These are phyloP conservation scores for Hyposmocoma kahamanoa DNA, from an alignment of 1,140 invertebrate species.

Conservation along the genomic window DNA sequence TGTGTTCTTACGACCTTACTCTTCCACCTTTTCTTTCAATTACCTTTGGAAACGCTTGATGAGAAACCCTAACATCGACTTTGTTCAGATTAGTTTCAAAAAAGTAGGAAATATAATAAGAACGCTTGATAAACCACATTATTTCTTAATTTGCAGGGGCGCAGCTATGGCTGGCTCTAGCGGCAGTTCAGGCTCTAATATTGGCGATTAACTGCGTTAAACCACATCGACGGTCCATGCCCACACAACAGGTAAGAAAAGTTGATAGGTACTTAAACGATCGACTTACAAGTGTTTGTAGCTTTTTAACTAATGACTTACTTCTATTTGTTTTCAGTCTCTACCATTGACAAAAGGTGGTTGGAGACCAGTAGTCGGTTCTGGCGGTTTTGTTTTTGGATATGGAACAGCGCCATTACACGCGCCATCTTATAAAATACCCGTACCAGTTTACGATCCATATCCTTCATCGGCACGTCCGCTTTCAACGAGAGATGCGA, in stretches of 20 bases:
- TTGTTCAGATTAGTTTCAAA: too few relatives aligned
- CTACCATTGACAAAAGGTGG: conserved; percentile 60
- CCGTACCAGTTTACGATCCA: conserved; percentile 31
- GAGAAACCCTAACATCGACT: too few relatives aligned
- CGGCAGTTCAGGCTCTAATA: conserved; percentile 31
- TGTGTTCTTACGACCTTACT: too few relatives aligned
- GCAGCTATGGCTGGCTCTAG: conserved; percentile 39
- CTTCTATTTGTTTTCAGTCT: conserved; percentile 39
- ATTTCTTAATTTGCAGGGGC: conserved; percentile 30
- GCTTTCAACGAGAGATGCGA: conserved; percentile 49
- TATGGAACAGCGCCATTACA: conserved; percentile 45
- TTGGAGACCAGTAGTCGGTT: conserved; percentile 65
- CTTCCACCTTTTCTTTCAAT: too few relatives aligned
- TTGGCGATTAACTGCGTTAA: conserved; percentile 24
- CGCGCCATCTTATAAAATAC: conserved; percentile 47
- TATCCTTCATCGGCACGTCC: conserved; percentile 60
- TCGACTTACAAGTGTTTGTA: too few relatives aligned
- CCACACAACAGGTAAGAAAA: conserved; percentile 41
- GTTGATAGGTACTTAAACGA: too few relatives aligned
- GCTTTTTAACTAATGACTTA: not conserved
- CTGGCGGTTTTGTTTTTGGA: conserved; percentile 44
- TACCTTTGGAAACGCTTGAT: too few relatives aligned
- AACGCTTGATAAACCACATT: too few relatives aligned
- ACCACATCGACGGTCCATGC: conserved; percentile 43
- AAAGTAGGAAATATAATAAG: too few relatives aligned